A percentile compares a stretch with the other conserved stretches of the same genome.
Evolutionary conservation across 1,140 invertebrate genomes (phyloP).

Genomic region (Saccostrea glomerata): DNA sequence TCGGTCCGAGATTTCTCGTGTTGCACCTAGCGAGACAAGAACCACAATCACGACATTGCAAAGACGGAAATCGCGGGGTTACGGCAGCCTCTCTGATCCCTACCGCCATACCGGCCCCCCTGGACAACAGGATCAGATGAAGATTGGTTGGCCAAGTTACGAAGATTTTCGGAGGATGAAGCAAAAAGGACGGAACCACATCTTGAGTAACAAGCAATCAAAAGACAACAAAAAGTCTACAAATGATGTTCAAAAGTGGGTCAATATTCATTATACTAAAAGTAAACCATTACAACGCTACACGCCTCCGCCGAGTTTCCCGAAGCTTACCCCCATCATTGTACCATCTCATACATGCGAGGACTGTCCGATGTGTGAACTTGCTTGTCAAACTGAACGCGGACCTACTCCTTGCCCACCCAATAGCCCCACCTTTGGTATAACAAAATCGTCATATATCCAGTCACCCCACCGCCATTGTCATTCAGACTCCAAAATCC

Average conservation of each 20-base stretch:
- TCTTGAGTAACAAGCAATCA: not conserved
- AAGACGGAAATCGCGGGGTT: not conserved
- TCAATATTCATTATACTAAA: constrained; percentile 39
- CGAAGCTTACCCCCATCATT: constrained; percentile 60
- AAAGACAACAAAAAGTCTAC: not conserved
- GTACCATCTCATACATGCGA: constrained; percentile 64
- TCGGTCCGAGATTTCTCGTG: constrained; percentile 45
- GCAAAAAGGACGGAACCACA: constrained; percentile 30
- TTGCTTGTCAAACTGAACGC: constrained; percentile 39
- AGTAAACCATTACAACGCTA: constrained; percentile 55
- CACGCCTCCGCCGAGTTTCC: constrained; percentile 47
- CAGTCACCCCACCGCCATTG: not conserved
- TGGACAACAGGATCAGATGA: constrained; percentile 31
- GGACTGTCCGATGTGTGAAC: constrained; percentile 64
- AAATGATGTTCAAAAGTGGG: constrained; percentile 43
- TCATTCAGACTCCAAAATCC: not conserved
- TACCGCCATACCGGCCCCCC: constrained; percentile 40
- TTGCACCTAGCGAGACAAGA: constrained; percentile 32
- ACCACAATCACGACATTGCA: not conserved
- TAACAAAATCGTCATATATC: not conserved
- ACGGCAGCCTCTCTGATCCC: constrained; percentile 16
- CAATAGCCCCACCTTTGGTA: constrained; percentile 57
- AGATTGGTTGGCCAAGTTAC: constrained; percentile 47
- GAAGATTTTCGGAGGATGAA: constrained; percentile 54
- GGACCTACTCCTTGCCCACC: constrained; percentile 57